A percentile compares a stretch with the other conserved stretches of the same genome.
phyloP scores from a whole-genome alignment of 2,888 invertebrate species.

The Zeuzera pyrina region DNA sequence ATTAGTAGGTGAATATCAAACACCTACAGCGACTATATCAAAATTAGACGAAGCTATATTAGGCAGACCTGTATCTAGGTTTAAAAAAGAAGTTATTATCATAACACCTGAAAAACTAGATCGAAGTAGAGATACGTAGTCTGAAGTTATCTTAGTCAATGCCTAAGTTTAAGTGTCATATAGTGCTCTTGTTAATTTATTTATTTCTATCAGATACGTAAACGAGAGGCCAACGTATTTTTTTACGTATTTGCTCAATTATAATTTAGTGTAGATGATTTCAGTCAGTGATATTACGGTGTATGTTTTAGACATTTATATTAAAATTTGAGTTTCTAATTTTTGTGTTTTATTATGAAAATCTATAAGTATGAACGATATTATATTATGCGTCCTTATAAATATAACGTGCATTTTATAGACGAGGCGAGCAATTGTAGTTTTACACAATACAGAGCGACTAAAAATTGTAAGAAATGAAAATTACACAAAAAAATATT shows the following conservation, averaged over 20 bases:
- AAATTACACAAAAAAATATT: no score
- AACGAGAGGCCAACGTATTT: conserved; percentile 13
- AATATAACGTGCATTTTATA: no score
- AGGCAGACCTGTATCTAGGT: conserved; percentile 31
- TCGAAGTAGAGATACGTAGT: conserved; percentile 37
- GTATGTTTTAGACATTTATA: conserved; percentile 61
- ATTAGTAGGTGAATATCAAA: conserved; percentile 40
- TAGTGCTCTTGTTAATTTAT: conserved; percentile 41
- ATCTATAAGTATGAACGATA: no score
- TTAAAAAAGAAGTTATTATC: no score
- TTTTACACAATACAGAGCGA: no score
- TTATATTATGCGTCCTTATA: no score
- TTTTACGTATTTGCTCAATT: conserved; percentile 52
- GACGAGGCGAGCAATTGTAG: no score
- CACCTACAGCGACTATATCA: conserved; percentile 41
- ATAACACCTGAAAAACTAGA: conserved; percentile 27
- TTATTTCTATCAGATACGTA: conserved; percentile 28
- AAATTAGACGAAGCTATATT: conserved; percentile 56
- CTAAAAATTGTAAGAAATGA: no score
- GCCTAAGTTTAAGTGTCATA: conserved; percentile 58
- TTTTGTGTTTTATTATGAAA: no score
- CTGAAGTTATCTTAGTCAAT: conserved; percentile 47
- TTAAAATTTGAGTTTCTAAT: conserved; percentile 46
- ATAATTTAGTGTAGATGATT: conserved; percentile 27
- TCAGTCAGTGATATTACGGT: conserved; percentile 73